Evolutionary conservation across 1,140 invertebrate species (phyloP).

Genomic region (Cherax destructor): DNA sequence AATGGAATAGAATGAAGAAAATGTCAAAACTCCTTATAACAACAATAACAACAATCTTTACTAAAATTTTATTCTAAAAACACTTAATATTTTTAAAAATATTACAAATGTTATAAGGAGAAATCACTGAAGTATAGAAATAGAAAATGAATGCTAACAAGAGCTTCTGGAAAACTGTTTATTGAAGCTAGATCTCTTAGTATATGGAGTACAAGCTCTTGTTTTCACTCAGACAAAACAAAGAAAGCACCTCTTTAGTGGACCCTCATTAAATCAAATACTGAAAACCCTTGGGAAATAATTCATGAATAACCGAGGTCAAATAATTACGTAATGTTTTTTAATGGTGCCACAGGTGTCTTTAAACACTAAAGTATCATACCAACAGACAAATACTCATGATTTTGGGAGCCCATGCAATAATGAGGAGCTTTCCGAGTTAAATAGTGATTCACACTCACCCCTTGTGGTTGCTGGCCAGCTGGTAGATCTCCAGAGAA

Average conservation of each 20-base stretch:
- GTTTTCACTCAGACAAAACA: slow-evolving; percentile 11
- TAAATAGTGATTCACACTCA: slow-evolving; percentile 56
- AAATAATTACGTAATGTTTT: too few species aligned
- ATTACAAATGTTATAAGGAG: slow-evolving; percentile 45
- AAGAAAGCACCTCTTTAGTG: slow-evolving; percentile 30
- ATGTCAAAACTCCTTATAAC: slow-evolving; percentile 54
- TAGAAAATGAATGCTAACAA: slow-evolving; percentile 18
- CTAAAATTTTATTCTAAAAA: background rate
- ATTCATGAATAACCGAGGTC: background rate
- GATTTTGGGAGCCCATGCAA: slow-evolving; percentile 8
- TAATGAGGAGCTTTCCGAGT: slow-evolving; percentile 28
- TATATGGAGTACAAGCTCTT: background rate
- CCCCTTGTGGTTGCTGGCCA: slow-evolving; percentile 65
- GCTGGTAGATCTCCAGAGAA: slow-evolving; percentile 54
- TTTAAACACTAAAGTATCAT: background rate
- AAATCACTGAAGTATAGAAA: slow-evolving; percentile 33
- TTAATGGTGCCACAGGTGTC: too few species aligned
- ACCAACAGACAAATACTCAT: background rate
- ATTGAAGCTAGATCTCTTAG: background rate
- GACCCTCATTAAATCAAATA: background rate
- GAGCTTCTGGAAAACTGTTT: background rate
- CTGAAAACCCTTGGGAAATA: background rate
- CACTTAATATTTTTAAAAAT: background rate
- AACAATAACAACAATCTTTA: background rate
- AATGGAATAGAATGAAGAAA: slow-evolving; percentile 41